These are phyloP conservation scores for Esox niger DNA, from an alignment of 2,113 vertebrate species.

Conservation along the genomic window DNA sequence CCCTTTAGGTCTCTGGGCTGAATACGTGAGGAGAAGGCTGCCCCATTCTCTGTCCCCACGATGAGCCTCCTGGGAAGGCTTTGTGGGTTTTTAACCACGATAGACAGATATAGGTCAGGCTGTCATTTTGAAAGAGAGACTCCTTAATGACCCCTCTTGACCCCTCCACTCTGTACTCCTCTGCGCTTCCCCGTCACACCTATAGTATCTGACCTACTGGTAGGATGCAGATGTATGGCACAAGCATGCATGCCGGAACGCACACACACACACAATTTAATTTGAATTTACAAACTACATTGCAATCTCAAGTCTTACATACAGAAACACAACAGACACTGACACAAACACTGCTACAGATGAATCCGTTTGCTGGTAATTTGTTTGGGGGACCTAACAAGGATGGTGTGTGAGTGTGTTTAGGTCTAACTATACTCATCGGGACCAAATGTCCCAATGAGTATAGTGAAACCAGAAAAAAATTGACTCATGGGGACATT, in stretches of 20 bases:
- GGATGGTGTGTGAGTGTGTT: too few species aligned
- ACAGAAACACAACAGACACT: background rate
- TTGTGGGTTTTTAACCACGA: constrained; percentile 1
- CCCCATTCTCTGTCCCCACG: background rate
- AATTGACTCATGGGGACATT: too few species aligned
- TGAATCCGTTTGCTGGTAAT: too few species aligned
- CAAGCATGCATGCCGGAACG: background rate
- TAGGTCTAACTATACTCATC: too few species aligned
- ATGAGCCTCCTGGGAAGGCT: constrained; percentile 9
- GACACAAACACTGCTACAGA: background rate
- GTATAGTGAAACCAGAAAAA: too few species aligned
- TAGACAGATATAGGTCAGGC: constrained; percentile 20
- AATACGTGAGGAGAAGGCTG: background rate
- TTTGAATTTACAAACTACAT: background rate
- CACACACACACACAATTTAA: background rate
- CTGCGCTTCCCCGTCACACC: background rate
- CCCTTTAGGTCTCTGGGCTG: background rate
- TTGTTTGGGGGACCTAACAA: too few species aligned
- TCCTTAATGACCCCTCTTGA: constrained; percentile 1
- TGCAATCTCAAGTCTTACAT: background rate
- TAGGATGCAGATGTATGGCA: background rate
- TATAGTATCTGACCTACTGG: background rate
- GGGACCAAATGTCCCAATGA: too few species aligned
- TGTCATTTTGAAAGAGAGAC: constrained; percentile 30
- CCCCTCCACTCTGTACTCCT: background rate